Evolutionary conservation across 2,113 vertebrate species (phyloP).

Genomic region (Emydura subglobosa): DNA sequence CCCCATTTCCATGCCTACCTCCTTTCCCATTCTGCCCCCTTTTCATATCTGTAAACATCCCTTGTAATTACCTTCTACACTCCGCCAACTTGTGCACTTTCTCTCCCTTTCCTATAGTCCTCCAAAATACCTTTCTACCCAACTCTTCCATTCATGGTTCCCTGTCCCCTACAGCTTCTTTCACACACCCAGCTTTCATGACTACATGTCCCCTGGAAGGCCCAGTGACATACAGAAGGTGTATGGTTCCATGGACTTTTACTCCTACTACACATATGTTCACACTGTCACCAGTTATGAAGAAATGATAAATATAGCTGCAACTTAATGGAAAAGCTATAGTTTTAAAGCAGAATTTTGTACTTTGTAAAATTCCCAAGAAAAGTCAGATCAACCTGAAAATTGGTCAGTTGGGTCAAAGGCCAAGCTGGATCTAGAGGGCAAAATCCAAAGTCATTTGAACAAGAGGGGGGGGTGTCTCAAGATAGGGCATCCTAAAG

Average conservation of each 20-base stretch:
- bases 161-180: neutral
- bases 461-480: neutral
- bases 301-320: rapidly evolving
- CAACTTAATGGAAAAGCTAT: neutral
- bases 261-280: neutral
- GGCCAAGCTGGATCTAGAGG: neutral
- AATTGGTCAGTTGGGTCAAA: neutral
- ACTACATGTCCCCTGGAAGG: neutral
- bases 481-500: neutral
- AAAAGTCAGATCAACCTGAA: neutral
- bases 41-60: neutral
- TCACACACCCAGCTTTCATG: neutral
- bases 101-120: neutral
- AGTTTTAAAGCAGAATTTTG: neutral
- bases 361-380: neutral
- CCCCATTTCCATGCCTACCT: neutral
- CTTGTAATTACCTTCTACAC: neutral
- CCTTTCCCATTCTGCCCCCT: neutral
- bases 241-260: rapidly evolving
- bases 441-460: neutral
- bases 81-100: neutral
- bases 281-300: neutral
- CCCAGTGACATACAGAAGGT: neutral
- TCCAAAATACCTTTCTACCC: neutral
- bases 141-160: neutral